phyloP scores from a whole-genome alignment of 1,140 invertebrate species.

The Trichonephila clavipes region DNA sequence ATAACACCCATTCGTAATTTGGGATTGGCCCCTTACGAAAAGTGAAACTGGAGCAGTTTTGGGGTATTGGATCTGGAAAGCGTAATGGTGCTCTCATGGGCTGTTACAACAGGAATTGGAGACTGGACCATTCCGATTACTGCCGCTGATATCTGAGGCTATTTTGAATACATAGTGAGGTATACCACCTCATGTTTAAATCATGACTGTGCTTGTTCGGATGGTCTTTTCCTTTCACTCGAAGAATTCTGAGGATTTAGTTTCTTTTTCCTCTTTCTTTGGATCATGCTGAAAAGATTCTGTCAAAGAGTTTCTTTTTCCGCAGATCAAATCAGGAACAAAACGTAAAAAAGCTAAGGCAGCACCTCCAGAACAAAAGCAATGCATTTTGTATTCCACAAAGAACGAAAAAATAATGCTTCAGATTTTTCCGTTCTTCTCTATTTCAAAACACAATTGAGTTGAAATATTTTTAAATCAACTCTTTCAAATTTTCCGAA shows the following conservation, averaged over 20 bases:
- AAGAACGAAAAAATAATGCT: no score
- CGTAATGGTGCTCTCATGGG: background rate
- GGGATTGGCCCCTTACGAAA: background rate
- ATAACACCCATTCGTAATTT: background rate
- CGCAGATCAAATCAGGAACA: background rate
- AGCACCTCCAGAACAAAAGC: background rate
- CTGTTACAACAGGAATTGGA: background rate
- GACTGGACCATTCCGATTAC: background rate
- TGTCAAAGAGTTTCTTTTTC: conserved; percentile 22
- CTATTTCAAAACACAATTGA: no score
- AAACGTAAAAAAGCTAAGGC: background rate
- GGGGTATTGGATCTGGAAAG: background rate
- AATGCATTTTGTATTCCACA: no score
- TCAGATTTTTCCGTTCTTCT: no score
- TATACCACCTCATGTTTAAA: conserved; percentile 29
- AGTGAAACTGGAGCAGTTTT: background rate
- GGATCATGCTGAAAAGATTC: background rate
- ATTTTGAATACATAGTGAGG: conserved; percentile 2
- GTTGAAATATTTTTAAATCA: no score
- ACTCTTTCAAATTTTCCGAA: no score
- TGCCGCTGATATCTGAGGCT: background rate
- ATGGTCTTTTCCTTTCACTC: conserved; percentile 12
- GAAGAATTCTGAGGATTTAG: background rate
- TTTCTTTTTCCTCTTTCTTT: background rate
- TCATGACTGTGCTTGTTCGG: background rate